Evolutionary conservation across 1,140 invertebrate species (phyloP), one percentile per base, ranked within the genome.

Genomic region (Armadillidium nasatum): DNA sequence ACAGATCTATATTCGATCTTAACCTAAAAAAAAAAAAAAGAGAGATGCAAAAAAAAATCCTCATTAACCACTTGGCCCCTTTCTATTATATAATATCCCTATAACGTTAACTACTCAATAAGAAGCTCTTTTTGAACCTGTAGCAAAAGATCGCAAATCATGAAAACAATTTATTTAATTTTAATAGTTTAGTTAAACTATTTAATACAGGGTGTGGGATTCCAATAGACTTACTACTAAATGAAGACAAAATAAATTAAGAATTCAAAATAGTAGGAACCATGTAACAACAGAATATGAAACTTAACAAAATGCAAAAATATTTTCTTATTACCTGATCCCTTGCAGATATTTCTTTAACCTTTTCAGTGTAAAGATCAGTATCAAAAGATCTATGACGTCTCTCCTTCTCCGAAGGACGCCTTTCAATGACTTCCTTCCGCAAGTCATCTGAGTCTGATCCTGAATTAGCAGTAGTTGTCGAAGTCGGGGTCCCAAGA

Each of bases 381-480:
- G 87, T 84, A 83, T 93, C 91, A 9, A 93, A 84, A 77, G 92
- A 86, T 54, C 94, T 88, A 79, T 93, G 84, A 77, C 89, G 88
- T 79, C 92, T 88, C 84, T 97, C 94, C 80, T 90, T 87, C 71
- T 97, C 94, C 78, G 97, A 85, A 82, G 94, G 92, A 78, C 91
- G 89, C 72, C 96, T 85, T 79, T 97, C 94, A 22, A 89, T 85
- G 81, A 92, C 86, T 83, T 95, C 92, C 54, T 88, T 85, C 19
- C 85, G 83, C 7, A 87, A 78, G 10, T 86, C 86, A 13, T 86
- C 86, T n/a, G 82, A 75, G 7, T 45, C 79, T n/a, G 77, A 46
- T 22, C 76, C 81, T 68, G 79, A 75, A 3, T 76, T 75, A 46
- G 71, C 76, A 7, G 73, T 71, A 15, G 71, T 73, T 60, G 50